Evolutionary conservation across 2,797 vertebrate species (phyloP), one percentile per base, ranked within the genome.

Genomic region (Schizopygopsis malacanthus): DNA sequence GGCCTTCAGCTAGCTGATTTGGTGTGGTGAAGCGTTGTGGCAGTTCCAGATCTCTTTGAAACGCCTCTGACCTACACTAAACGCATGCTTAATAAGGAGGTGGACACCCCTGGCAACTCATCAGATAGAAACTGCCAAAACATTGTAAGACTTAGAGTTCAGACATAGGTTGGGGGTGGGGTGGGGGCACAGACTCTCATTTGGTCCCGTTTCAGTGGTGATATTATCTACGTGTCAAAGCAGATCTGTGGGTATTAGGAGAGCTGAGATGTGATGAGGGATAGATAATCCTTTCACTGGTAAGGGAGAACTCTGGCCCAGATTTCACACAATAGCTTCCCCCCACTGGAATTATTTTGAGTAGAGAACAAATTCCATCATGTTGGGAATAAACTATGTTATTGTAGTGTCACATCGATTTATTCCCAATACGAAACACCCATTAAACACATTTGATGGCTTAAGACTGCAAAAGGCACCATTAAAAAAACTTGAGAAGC

Each of bases 141-240:
- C n/a, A 72, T 71, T 83, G 6, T 79, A 71, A 76, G 54, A 41
- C 28, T 41, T 25, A 15, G 45, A 71, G 81, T 76, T 69, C 79
- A 86, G 61, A 83, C 22, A 77, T 59, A 72, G 71, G 56, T 61
- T n/a, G 33, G 45, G 9, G 47, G 65, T 15, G 37, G 56, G 56
- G 54, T 61, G 65, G 61, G 80, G 56, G 39, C 16, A 56, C 16
- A 50, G 70, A 39, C 50, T 71, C 59, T 79, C 79, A 79, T 87
- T 81, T 81, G 47, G 84, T 52, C 73, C 81, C 2, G 13, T 86
- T 87, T 81, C 79, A 83, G 82, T 65, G 76, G 50, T 83, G 84
- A 90, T 86, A 90, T 89, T 90, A 89, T 86, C 81, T 70, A 56
- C 41, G 65, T 84, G 79, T 83, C 87, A 86, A 82, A 70, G 76